phyloP scores from a whole-genome alignment of 2,888 invertebrate genomes.

The Tenthredo scrophulariae region DNA sequence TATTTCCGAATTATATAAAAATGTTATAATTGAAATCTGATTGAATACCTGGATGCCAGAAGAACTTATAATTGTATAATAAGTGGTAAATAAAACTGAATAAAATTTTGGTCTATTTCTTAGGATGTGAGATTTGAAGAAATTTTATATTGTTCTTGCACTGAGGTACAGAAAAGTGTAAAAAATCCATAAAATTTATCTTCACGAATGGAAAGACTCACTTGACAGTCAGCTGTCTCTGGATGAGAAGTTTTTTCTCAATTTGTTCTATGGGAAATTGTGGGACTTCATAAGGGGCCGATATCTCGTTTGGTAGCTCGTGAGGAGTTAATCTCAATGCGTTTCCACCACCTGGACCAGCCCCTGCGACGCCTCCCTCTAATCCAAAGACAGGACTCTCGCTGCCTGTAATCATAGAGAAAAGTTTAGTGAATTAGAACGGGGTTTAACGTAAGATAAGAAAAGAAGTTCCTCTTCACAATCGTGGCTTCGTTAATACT shows the following conservation, averaged over 20 bases:
- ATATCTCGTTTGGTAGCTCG: constrained; percentile 91
- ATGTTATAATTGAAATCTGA: neutral
- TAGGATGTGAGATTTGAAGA: too few species aligned
- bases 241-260: constrained; percentile 94
- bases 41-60: too few species aligned
- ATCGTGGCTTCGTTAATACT: neutral
- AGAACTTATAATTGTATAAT: too few species aligned
- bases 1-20: neutral
- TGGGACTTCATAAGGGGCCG: constrained; percentile 97
- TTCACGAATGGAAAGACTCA: constrained; percentile 79
- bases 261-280: constrained; percentile 99
- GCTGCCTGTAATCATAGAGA: constrained; percentile 81
- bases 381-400: constrained; percentile 85
- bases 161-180: neutral
- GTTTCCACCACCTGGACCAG: constrained; percentile 70
- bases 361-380: constrained; percentile 68
- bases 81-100: too few species aligned
- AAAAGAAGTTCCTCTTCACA: neutral
- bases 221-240: constrained; percentile 93
- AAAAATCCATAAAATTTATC: neutral
- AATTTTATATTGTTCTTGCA: too few species aligned
- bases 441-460: neutral
- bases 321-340: constrained; percentile 80
- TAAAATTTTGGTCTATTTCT: too few species aligned
- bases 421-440: neutral